Base-by-base conservation (phyloP, 2,888 invertebrate genomes). In the Bugula neritina region DNA sequence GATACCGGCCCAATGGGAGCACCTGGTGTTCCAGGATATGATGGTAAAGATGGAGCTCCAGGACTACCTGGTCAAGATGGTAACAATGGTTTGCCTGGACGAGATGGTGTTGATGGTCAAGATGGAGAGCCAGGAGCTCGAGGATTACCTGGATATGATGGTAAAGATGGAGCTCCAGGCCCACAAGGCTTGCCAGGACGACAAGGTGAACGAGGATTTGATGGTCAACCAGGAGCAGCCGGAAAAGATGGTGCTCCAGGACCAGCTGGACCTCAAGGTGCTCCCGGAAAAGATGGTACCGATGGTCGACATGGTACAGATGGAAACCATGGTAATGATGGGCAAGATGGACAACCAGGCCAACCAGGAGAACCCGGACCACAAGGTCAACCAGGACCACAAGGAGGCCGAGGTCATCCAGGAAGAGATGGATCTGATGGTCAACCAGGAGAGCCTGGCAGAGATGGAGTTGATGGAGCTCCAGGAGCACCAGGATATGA, bases 171-270 rank as follows among this genome's bases (percentile, higher is more conserved):
- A 29, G 63, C 63, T 13, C 25, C 21, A 25, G 63, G 63, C 2
- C 63, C 27, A 31, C 63, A 27, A 3, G 63, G 63, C 27, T 5
- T 3, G 13, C 27, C 27, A 63, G 63, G 63, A 31, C 2, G n/a
- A 5, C 27, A 13, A 1, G 74, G 63, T 29, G 63, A 21, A 25
- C 63, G 25, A 29, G 63, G 63, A n/a, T 27, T 3, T 35, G 35
- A n/a, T n/a, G 73, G 73, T 21, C 17, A 23, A 17, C 31, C 58
- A 54, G 73, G 73, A 25, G 31, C 35, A 10, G 34, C 57, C 2
- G 73, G 73, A 13, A 35, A 13, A 54, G 27, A 35, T 35, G 73
- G 73, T n/a, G 13, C 23, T 35, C 54, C 10, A 31, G 73, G 73
- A 29, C 25, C 54, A 31, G 31, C 31, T 69, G 73, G 73, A 17